Evolutionary conservation across 92 coral and sea anemone species (phyloP), one percentile per base, ranked within the genome.

Genomic region (Ricordea florida): DNA sequence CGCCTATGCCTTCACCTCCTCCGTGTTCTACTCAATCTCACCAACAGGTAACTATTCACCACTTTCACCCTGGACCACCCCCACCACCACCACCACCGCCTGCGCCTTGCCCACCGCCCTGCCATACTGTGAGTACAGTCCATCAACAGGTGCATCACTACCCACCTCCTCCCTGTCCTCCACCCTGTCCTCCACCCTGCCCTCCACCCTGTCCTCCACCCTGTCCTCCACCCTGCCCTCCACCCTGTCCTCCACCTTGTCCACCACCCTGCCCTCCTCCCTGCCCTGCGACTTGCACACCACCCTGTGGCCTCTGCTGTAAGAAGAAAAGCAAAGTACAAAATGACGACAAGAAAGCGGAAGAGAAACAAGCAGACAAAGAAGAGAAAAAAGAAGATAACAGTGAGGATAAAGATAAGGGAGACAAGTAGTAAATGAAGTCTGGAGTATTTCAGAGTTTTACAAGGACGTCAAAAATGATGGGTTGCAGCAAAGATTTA

Each of bases 121-220:
- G 88, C 58, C 88, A 82, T 65, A 65, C 83, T 68, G 96, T 88
- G 25, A 82, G 69, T 76, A 84, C 85, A 34, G 76, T 80, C 24
- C 90, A 69, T 34, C 61, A 32, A 44, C 71, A 55, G 7, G 74
- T 61, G 30, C 85, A 78, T 40, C 88, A 83, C 87, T 83, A 72
- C 78, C 93, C 97, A 48, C 97, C 92, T 24, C 92, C 94, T n/a
- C 94, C 92, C 23, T 60, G 70, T 20, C 93, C 97, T 66, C 85
- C 94, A 60, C 94, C 87, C 21, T 80, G 89, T 53, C 80, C 88
- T 1, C 90, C 92, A 9, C 72, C 93, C 14, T 66, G 86, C 26
- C 74, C 83, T 31, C 46, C 74, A 17, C 33, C 83, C 49, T 70
- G 77, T 24, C 41, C 68, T 2, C 69, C 44, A 43, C 5, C 55